Evolutionary conservation across 2,113 vertebrate genomes (phyloP).

Genomic region (Gopherus evgoodei): DNA sequence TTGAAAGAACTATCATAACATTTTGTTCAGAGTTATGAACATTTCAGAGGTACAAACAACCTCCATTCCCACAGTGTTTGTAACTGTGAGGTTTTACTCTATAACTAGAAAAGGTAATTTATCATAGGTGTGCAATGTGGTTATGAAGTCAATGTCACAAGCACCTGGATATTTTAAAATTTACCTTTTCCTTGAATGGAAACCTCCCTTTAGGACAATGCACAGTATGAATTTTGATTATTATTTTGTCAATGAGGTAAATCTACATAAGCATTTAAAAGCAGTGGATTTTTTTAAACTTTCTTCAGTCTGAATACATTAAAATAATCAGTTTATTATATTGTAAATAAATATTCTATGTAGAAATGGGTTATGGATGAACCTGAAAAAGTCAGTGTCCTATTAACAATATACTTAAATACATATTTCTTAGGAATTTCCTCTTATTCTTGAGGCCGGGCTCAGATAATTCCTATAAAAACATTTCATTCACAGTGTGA

Average conservation of each 20-base stretch:
- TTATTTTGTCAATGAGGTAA: slow-evolving; percentile 1
- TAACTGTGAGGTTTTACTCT: too few relatives aligned
- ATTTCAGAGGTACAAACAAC: too few relatives aligned
- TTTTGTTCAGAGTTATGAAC: too few relatives aligned
- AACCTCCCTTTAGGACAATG: background rate
- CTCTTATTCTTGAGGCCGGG: background rate
- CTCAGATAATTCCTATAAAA: slow-evolving; percentile 18
- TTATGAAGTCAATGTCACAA: background rate
- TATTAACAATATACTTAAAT: background rate
- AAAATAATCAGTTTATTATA: background rate
- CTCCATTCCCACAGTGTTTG: too few relatives aligned
- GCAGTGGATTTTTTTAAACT: background rate
- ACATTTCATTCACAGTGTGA: background rate
- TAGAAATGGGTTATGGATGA: slow-evolving; percentile 18
- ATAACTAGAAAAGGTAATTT: background rate
- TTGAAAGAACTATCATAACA: too few relatives aligned
- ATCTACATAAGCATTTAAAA: background rate
- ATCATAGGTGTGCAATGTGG: background rate
- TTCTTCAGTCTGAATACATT: background rate
- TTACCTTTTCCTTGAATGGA: background rate
- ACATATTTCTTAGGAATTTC: background rate
- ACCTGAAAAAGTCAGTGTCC: slow-evolving; percentile 5
- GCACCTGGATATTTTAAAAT: background rate
- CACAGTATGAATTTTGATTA: background rate
- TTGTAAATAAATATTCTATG: background rate